These are phyloP conservation scores for Caradrina clavipalpis DNA, from an alignment of 2,888 invertebrate genomes.

Conservation along the genomic window DNA sequence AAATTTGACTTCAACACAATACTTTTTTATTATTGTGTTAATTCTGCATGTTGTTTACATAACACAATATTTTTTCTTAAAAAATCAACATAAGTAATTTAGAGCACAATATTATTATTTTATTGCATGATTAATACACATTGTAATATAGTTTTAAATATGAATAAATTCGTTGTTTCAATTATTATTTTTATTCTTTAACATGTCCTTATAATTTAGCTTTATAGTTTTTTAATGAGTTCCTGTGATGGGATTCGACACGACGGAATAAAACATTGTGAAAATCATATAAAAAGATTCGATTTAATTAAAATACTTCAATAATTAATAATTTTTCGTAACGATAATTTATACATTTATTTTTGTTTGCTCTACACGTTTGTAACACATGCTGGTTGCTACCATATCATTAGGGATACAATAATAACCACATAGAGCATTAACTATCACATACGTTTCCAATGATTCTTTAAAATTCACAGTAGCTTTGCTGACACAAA, in stretches of 20 bases:
- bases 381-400: not conserved
- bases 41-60: constrained; percentile 25
- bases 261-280: constrained; percentile 8
- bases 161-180: constrained; percentile 64
- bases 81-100: constrained; percentile 32
- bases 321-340: constrained; percentile 10
- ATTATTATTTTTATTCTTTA: constrained; percentile 7
- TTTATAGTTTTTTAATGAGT: too few relatives aligned
- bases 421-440: not conserved
- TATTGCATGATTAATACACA: constrained; percentile 58
- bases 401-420: not conserved
- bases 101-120: constrained; percentile 59
- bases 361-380: constrained; percentile 17
- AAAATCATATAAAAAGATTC: constrained; percentile 5
- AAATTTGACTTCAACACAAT: constrained; percentile 15
- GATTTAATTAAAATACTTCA: constrained; percentile 31
- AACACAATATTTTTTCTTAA: constrained; percentile 21
- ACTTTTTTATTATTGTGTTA: constrained; percentile 25
- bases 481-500: too few relatives aligned
- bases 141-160: constrained; percentile 54
- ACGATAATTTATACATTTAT: not conserved
- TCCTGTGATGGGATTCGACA: not conserved
- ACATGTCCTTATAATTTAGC: not conserved
- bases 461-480: not conserved
- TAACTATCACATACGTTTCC: not conserved